Percentiles rank a stretch among this genome's conserved stretches.
Evolutionary conservation across 2,888 invertebrate genomes (phyloP).

Genomic region (Eustalomyia histrio): DNA sequence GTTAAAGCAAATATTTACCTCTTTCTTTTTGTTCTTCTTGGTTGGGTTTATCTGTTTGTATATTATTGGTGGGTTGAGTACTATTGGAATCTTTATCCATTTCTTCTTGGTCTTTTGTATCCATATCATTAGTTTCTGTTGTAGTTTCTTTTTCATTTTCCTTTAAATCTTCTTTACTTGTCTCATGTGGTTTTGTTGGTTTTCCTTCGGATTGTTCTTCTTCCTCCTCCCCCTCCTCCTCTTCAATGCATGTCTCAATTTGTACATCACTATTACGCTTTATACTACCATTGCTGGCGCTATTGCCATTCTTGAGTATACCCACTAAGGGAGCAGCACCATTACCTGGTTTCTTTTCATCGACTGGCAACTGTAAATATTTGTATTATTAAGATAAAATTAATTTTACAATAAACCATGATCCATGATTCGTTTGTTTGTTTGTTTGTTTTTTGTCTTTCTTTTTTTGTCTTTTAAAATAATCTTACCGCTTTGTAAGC

Average conservation of each 20-base stretch:
- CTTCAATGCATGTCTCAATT: slow-evolving; percentile 70
- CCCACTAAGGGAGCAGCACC: slow-evolving; percentile 76
- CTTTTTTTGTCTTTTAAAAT: slow-evolving; percentile 31
- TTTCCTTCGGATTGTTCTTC: slow-evolving; percentile 70
- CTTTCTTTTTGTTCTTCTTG: slow-evolving; percentile 4
- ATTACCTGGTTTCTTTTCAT: slow-evolving; percentile 75
- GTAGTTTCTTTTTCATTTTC: slow-evolving; percentile 33
- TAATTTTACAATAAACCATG: not conserved
- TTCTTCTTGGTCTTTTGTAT: slow-evolving; percentile 40
- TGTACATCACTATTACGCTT: slow-evolving; percentile 71
- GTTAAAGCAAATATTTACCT: slow-evolving; percentile 21
- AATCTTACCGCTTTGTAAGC: slow-evolving; percentile 81
- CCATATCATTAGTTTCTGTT: slow-evolving; percentile 29
- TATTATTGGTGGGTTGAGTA: slow-evolving; percentile 18
- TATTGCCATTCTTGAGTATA: slow-evolving; percentile 78
- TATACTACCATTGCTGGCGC: slow-evolving; percentile 68
- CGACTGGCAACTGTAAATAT: slow-evolving; percentile 75
- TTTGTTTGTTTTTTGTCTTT: not conserved
- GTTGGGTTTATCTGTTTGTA: slow-evolving; percentile 26
- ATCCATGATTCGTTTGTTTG: too few relatives aligned
- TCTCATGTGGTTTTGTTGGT: slow-evolving; percentile 33
- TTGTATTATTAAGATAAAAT: not conserved
- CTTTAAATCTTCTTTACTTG: slow-evolving; percentile 28
- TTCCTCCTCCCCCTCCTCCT: slow-evolving; percentile 75
- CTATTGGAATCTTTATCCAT: slow-evolving; percentile 15